phyloP scores from a whole-genome alignment of 2,888 invertebrate genomes.

The Papilio elwesi region DNA sequence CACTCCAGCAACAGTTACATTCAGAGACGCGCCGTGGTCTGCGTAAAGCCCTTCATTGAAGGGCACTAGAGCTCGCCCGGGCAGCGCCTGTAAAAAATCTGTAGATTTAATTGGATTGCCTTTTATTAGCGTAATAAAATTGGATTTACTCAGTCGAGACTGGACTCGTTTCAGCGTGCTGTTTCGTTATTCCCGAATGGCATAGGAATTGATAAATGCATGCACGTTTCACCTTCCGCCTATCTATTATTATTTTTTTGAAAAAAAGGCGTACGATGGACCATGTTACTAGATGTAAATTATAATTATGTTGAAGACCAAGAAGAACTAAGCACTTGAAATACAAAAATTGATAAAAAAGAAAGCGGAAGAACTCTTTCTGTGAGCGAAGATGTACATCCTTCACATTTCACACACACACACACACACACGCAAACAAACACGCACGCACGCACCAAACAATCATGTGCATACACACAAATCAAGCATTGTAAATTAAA shows the following conservation, averaged over 20 bases:
- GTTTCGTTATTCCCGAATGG: conserved; percentile 64
- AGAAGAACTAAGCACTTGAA: too few species aligned
- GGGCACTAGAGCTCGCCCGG: conserved; percentile 58
- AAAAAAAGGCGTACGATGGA: neutral
- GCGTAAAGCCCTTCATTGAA: conserved; percentile 58
- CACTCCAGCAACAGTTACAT: conserved; percentile 61
- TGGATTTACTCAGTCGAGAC: conserved; percentile 70
- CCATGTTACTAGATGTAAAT: neutral
- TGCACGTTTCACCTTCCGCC: conserved; percentile 24
- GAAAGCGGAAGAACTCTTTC: too few species aligned
- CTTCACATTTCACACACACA: too few species aligned
- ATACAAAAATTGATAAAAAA: too few species aligned
- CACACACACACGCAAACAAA: too few species aligned
- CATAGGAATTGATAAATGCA: conserved; percentile 32
- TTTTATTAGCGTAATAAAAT: conserved; percentile 82
- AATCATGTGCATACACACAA: too few species aligned
- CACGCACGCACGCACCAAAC: too few species aligned
- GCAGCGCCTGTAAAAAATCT: conserved; percentile 72
- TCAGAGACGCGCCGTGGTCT: conserved; percentile 54
- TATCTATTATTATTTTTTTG: conserved; percentile 11
- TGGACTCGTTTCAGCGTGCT: conserved; percentile 56
- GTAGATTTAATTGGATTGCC: conserved; percentile 79
- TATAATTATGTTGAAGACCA: too few species aligned
- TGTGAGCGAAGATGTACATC: too few species aligned
- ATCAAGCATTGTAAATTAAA: too few species aligned